A percentile compares a stretch with the other conserved stretches of the same genome.
These are phyloP conservation scores for Machaerirhynchus nigripectus DNA, from an alignment of 2,113 vertebrate species.

Conservation along the genomic window DNA sequence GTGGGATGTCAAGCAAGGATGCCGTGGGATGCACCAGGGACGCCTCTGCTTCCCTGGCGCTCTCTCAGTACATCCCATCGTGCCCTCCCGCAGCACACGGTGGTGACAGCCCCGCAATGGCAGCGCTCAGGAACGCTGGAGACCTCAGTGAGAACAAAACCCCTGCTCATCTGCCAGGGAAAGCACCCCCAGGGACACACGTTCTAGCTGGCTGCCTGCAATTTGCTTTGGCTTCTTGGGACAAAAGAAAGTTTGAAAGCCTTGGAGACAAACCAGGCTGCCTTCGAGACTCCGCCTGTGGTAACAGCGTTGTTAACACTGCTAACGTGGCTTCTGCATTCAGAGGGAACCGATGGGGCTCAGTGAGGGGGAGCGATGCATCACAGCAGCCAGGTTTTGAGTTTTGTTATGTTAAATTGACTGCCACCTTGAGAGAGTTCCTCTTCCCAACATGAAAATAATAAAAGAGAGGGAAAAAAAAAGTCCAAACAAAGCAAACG, in stretches of 20 bases:
- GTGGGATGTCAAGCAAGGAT: accelerated
- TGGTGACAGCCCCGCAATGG: neutral
- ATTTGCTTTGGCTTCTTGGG: conserved; percentile 14
- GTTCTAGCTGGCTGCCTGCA: neutral
- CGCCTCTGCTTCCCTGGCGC: neutral
- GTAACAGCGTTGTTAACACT: neutral
- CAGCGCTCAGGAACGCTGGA: neutral
- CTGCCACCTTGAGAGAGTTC: neutral
- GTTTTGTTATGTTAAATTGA: conserved; percentile 15
- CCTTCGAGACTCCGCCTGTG: neutral
- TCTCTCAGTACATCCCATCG: neutral
- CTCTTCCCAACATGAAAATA: neutral
- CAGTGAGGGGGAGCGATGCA: neutral
- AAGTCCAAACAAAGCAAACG: neutral
- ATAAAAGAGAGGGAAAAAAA: neutral
- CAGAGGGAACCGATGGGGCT: neutral
- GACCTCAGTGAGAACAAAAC: neutral
- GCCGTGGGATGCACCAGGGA: neutral
- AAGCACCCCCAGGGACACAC: neutral
- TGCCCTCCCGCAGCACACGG: neutral
- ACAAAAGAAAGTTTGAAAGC: conserved; percentile 45
- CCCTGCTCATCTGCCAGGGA: neutral
- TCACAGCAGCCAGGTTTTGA: neutral
- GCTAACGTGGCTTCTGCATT: neutral
- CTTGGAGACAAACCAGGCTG: neutral